These are phyloP conservation scores for Cercopithecus mona DNA, from an alignment of 2,113 vertebrate genomes.

Conservation along the genomic window DNA sequence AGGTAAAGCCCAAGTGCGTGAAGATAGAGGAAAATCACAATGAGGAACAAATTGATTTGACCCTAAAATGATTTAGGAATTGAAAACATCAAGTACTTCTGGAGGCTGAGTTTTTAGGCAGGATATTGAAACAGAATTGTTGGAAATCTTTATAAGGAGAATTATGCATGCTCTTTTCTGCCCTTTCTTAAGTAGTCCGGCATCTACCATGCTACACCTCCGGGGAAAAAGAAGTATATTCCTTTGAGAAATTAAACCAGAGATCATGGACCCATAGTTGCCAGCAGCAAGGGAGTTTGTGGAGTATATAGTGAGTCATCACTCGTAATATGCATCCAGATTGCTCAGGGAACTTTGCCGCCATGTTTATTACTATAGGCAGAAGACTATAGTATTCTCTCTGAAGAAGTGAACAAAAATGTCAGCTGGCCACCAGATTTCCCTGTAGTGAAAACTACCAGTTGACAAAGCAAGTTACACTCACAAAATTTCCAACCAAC, in stretches of 20 bases:
- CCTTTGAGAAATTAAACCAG: constrained; percentile 22
- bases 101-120: neutral
- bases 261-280: neutral
- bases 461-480: neutral
- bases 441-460: neutral
- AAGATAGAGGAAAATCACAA: neutral
- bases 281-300: neutral
- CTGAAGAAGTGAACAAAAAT: neutral
- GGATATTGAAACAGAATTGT: neutral
- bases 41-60: neutral
- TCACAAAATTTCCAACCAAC: neutral
- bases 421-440: neutral
- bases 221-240: neutral
- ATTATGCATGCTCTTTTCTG: neutral
- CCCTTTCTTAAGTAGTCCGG: neutral
- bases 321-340: neutral
- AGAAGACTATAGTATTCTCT: neutral
- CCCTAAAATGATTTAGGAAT: neutral
- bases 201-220: neutral
- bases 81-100: neutral
- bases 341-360: neutral
- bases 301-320: neutral
- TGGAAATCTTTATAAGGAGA: neutral
- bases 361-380: neutral
- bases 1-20: neutral